A percentile compares a stretch with the other conserved stretches of the same genome.
Evolutionary conservation across 2,113 vertebrate genomes (phyloP).

Genomic region (Tychaedon coryphoeus): DNA sequence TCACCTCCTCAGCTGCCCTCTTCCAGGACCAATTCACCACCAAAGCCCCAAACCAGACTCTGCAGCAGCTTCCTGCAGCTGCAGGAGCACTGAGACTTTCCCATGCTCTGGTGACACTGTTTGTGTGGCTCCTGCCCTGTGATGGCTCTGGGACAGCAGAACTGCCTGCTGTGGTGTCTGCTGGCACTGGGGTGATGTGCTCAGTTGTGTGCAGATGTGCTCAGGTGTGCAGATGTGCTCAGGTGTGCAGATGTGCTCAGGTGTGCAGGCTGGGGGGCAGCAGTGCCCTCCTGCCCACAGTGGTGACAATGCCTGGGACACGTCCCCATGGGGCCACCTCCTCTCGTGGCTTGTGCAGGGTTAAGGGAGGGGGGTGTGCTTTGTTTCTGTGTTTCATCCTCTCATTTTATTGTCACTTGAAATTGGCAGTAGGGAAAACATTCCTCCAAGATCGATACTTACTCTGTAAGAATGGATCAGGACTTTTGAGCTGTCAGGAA

Average conservation of each 20-base stretch:
- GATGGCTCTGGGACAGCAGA: neutral
- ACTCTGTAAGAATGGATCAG: neutral
- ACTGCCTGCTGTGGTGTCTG: neutral
- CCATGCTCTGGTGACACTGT: rapidly evolving
- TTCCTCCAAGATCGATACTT: neutral
- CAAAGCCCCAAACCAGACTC: neutral
- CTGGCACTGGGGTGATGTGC: rapidly evolving
- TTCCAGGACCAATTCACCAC: neutral
- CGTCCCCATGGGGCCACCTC: neutral
- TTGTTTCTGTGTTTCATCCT: rapidly evolving
- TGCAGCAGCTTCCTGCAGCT: neutral
- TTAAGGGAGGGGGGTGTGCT: neutral
- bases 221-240: too few relatives aligned
- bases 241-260: neutral
- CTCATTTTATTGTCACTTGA: neutral
- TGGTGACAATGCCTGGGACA: neutral
- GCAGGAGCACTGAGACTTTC: neutral
- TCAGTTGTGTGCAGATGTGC: too few relatives aligned
- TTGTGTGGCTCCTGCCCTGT: neutral
- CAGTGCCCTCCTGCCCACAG: rapidly evolving
- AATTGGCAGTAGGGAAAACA: neutral
- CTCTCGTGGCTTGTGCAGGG: rapidly evolving
- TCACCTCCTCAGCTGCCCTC: neutral
- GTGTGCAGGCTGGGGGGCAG: neutral
- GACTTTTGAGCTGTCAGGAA: neutral